Evolutionary conservation across 2,113 vertebrate species (phyloP), one percentile per base, ranked within the genome.

Genomic region (Pollachius pollachius): DNA sequence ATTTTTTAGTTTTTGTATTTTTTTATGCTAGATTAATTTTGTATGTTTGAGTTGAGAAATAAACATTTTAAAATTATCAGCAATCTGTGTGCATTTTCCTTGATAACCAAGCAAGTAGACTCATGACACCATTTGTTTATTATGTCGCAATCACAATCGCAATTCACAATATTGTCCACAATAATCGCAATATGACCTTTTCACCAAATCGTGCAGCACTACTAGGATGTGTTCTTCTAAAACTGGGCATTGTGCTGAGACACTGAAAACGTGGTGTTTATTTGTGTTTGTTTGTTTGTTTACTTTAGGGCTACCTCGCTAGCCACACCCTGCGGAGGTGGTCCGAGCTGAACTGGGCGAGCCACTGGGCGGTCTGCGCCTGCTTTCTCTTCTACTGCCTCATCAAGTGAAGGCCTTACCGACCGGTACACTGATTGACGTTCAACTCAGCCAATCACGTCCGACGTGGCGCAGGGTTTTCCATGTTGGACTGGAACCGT

Each of bases 331-430:
- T 97, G 77, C 90, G 91, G 75, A 95, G 93, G 81, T 97, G 95
- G 95, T 96, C 94, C 0, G 94, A 96, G 37, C 90, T 96, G 71
- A 91, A 89, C 91, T 97, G 95, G 95, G 92, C 94, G 6, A 93
- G 95, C 76, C 95, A 97, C 84, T 96, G 94, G 94, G 80, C 94
- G 37, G 91, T 94, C 68, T 87, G 96, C 5, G 90, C 87, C 67
- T 93, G 89, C 81, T 96, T 94, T 93, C 75, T 95, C 79, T 92
- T 96, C 85, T 95, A 94, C 69, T 92, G 93, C 56, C 90, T 96
- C 71, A 94, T 96, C 15, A 71, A 71, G 64, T 89, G 79, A 88
- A 48, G 0, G 4, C 34, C 54, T 1, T 16, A 17, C 17, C 15
- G 19, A 58, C 54, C 15, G 1, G 17, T 30, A 34, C 6, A 15